Base-by-base conservation (phyloP, 2,797 vertebrate genomes). In the Paratrypauchen microcephalus region DNA sequence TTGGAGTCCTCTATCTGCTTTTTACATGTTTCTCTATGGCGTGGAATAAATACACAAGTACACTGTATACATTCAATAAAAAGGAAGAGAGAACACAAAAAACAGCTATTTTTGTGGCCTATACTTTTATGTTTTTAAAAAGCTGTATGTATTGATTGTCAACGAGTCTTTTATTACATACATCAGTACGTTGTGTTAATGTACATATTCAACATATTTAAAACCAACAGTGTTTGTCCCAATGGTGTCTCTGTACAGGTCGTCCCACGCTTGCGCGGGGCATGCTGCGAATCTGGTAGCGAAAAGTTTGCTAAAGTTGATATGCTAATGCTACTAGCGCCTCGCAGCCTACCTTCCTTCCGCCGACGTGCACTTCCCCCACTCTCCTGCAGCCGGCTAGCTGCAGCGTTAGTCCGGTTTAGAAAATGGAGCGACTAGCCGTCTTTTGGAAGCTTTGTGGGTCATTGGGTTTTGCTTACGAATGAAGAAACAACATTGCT, bases 351-450 rank as follows among this genome's bases (percentile, higher is more conserved):
- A 86, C 86, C 87, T 88, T 85, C 86, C 87, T 88, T 85, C 86
- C 88, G 86, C 81, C 86, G 86, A 84, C 82, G 83, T 88, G 90
- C 92, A 92, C 92, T 93, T 92, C 93, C 93, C 93, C 92, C 92
- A 92, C 90, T 92, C 91, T 85, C 81, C 88, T 86, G 78, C 85
- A 89, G 87, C 89, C 89, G 91, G 89, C 90, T 89, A 90, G 87
- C 92, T 80, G 83, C 85, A 87, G 81, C 86, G 86, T 84, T 90
- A 89, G 91, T 89, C 90, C 90, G 87, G 87, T 90, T 86, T 79
- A 88, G 82, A 92, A 93, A 91, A 94, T 94, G 92, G 93, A 88
- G 91, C 88, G 86, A 91, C 86, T 87, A 86, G 85, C 89, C 86
- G 85, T 88, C 57, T 87, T 91, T 86, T 89, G 88, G 87, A 86